A percentile compares a stretch with the other conserved stretches of the same genome.
Evolutionary conservation across 1,140 invertebrate genomes (phyloP).

Genomic region (Drosophila nigromelanica): DNA sequence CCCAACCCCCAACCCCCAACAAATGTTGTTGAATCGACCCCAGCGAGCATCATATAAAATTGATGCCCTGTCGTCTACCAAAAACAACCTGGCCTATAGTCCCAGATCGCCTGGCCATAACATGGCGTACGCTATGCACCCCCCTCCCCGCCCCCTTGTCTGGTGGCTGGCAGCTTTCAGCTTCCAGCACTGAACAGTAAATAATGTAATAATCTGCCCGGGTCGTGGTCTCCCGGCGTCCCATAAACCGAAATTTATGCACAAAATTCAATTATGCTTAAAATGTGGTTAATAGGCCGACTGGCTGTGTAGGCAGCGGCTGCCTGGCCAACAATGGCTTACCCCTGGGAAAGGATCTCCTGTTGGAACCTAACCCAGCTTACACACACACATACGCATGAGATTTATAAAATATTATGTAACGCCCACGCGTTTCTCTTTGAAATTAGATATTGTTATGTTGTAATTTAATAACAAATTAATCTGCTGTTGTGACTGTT

Average conservation of each 20-base stretch:
- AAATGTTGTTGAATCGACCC: constrained; percentile 28
- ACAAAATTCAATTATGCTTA: constrained; percentile 82
- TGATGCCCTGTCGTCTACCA: constrained; percentile 67
- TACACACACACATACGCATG: constrained; percentile 3
- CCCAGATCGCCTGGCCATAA: constrained; percentile 20
- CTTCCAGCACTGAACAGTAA: constrained; percentile 57
- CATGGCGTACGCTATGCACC: background rate
- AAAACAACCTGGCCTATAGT: constrained; percentile 46
- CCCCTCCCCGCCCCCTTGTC: background rate
- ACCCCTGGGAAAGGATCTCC: constrained; percentile 46
- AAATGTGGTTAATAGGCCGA: constrained; percentile 80
- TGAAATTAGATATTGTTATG: constrained; percentile 75
- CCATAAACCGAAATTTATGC: constrained; percentile 81
- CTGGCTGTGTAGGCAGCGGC: constrained; percentile 33
- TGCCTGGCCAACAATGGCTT: constrained; percentile 62
- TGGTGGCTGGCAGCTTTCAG: constrained; percentile 2
- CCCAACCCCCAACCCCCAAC: constrained; percentile 12
- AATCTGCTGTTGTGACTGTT: constrained; percentile 48
- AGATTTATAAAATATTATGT: constrained; percentile 61
- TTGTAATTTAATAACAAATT: constrained; percentile 79
- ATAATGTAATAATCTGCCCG: constrained; percentile 79
- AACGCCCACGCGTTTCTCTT: constrained; percentile 22
- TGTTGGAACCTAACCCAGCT: constrained; percentile 11
- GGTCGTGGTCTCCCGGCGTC: constrained; percentile 71
- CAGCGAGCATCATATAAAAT: constrained; percentile 69